Conservation (phyloP, 2,113 vertebrate genomes). For the Alaudala cheleensis region DNA sequence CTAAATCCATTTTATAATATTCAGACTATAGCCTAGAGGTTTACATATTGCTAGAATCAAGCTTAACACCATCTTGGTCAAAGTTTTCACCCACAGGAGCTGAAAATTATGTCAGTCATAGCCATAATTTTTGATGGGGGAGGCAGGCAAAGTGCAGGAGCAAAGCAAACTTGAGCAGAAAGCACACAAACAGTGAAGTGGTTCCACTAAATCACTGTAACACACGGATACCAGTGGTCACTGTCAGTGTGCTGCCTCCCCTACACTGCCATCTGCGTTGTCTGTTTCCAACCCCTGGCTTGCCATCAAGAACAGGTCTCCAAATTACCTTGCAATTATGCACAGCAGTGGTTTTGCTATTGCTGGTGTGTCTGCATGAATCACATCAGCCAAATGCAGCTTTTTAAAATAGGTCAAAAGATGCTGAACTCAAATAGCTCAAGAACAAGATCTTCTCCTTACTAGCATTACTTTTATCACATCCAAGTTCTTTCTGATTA, state of each 20-base stretch:
- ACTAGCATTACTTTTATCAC: not conserved
- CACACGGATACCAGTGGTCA: rapidly evolving
- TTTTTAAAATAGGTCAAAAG: not conserved
- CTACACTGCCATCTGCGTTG: not conserved
- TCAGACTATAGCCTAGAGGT: not conserved
- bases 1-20: not conserved
- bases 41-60: not conserved
- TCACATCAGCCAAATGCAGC: not conserved
- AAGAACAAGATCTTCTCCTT: not conserved
- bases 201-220: not conserved
- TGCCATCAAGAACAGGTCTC: not conserved
- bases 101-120: not conserved
- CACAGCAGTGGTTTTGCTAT: not conserved
- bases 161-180: not conserved
- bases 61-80: not conserved
- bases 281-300: not conserved
- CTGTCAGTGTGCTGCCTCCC: not conserved
- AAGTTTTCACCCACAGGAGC: not conserved
- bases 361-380: not conserved
- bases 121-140: not conserved
- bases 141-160: not conserved
- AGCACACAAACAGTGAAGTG: not conserved
- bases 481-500: not conserved
- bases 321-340: not conserved
- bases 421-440: not conserved